Evolutionary conservation across 2,113 vertebrate genomes (phyloP), one percentile per base, ranked within the genome.

Genomic region (Neodon shergylaensis): DNA sequence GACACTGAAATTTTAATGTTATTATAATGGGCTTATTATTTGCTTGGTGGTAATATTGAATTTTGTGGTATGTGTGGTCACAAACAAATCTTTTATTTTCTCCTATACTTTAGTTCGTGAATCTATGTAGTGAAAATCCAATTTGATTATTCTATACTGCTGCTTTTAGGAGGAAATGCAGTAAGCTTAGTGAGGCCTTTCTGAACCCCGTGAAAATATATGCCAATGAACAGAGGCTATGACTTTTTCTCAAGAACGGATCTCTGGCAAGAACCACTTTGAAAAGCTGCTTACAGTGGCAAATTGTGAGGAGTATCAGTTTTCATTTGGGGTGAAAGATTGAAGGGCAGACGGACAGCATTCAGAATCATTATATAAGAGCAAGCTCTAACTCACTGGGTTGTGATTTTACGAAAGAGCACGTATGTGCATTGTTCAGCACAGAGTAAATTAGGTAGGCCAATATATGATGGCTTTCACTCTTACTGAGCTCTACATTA

Each of bases 311-410:
- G 76, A 88, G 3, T 47, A 87, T 39, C 7, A 36, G 4, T 26
- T 95, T 88, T 36, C 28, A 49, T 58, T 58, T 7, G 70, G 86
- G 91, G 77, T 8, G 65, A 92, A 88, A 77, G 33, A 7, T 3
- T 77, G 49, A 94, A 86, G 24, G 44, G 4, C 72, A 91, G 76
- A 63, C 7, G 74, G 47, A 88, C 10, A 87, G 36, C 44, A 52
- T 91, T 90, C n/a, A 76, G 61, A 96, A 87, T 79, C 61, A 22
- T 83, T 94, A 82, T 3, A 93, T 31, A 77, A 95, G 72, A 89
- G 92, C 13, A 92, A 54, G 13, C 44, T 47, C 8, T 87, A 65
- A 42, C 5, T 85, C 39, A 82, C 7, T 79, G 28, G 61, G 70
- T 65, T 89, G 19, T 79, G 52, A 68, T 78, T 95, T 96, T 89